Evolutionary conservation across 1,140 invertebrate species (phyloP).

Genomic region (Lepidotrigona ventralis): DNA sequence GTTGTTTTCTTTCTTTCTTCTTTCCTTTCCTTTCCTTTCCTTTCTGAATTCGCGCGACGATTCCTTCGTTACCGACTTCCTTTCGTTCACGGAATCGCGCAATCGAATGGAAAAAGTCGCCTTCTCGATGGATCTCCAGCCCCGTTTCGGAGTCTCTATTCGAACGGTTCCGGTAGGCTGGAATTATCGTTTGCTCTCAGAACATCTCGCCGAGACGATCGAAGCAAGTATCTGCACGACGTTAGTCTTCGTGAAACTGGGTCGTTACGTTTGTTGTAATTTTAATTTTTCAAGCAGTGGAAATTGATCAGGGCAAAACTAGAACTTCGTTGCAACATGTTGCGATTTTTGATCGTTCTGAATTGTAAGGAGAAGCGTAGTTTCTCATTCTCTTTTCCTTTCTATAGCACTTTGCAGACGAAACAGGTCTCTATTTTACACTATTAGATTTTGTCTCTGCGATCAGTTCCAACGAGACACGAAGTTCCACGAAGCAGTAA

Average conservation of each 20-base stretch:
- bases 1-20: not conserved
- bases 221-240: too few species aligned
- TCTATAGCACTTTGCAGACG: not conserved
- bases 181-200: not conserved
- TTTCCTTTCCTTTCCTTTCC: not conserved
- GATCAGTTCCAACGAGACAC: too few species aligned
- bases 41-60: not conserved
- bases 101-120: not conserved
- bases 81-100: not conserved
- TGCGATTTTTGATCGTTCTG: too few species aligned
- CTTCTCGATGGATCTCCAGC: not conserved
- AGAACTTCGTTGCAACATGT: too few species aligned
- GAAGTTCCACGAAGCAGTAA: too few species aligned
- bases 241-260: too few species aligned
- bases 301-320: too few species aligned
- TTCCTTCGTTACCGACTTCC: conserved; percentile 13
- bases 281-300: too few species aligned
- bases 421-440: not conserved
- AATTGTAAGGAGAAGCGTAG: too few species aligned
- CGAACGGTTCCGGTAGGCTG: not conserved
- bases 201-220: not conserved
- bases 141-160: not conserved
- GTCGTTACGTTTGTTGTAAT: too few species aligned
- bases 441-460: not conserved
- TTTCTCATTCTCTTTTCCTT: too few species aligned